phyloP scores from a whole-genome alignment of 2,797 vertebrate species.

The Pangasius djambal region DNA sequence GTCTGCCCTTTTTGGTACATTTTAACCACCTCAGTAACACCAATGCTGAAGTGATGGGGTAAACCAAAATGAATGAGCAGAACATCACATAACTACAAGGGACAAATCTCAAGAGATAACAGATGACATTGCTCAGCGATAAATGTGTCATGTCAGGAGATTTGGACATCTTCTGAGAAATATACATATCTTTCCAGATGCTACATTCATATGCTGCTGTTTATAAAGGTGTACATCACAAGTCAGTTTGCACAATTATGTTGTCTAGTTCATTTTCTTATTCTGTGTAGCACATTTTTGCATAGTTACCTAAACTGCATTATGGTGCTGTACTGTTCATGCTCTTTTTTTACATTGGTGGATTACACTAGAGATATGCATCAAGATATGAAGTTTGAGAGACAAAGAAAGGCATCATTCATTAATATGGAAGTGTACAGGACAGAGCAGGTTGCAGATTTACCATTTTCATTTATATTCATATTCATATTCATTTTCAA shows the following conservation, averaged over 20 bases:
- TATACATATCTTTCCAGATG: neutral
- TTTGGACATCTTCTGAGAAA: neutral
- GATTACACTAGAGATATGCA: neutral
- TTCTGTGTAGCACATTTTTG: neutral
- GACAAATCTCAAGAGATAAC: conserved; percentile 16
- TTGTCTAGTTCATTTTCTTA: neutral
- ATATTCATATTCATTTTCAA: neutral
- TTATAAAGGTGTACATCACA: neutral
- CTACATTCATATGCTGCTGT: neutral
- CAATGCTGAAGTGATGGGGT: conserved; percentile 22
- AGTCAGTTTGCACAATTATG: neutral
- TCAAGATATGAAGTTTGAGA: neutral
- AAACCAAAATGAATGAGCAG: conserved; percentile 32
- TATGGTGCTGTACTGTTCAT: neutral
- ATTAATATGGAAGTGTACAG: neutral
- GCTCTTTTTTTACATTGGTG: neutral
- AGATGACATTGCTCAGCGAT: neutral
- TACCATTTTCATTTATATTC: neutral
- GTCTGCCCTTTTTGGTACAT: neutral
- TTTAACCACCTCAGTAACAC: neutral
- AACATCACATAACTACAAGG: conserved; percentile 5
- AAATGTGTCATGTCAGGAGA: neutral
- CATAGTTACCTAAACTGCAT: neutral
- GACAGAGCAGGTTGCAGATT: neutral
- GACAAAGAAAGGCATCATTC: neutral